Percentiles rank a stretch among this genome's conserved stretches.
These are phyloP conservation scores for Acrocephalus scirpaceus DNA, from an alignment of 2,797 vertebrate species.

Conservation along the genomic window DNA sequence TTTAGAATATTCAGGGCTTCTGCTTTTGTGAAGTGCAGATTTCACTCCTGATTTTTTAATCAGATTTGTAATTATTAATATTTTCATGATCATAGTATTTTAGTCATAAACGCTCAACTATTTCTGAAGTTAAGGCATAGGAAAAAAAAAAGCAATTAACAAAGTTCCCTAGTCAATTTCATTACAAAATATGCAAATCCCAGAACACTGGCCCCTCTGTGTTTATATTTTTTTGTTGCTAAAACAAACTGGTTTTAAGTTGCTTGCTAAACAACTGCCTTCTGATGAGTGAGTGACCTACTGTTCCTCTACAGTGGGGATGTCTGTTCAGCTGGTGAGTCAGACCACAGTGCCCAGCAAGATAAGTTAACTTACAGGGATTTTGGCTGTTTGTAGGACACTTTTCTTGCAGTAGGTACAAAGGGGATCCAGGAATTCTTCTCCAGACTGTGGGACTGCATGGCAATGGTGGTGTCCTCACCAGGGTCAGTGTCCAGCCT, in stretches of 20 bases:
- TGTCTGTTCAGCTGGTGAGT: background rate
- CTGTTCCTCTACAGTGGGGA: background rate
- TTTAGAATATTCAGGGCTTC: background rate
- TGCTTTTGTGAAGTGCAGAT: background rate
- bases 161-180: background rate
- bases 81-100: background rate
- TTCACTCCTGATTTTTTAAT: background rate
- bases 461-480: background rate
- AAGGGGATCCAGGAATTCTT: background rate
- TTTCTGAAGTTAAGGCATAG: background rate
- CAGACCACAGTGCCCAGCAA: background rate
- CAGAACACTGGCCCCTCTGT: background rate
- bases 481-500: background rate
- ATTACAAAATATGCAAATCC: background rate
- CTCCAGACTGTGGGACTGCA: background rate
- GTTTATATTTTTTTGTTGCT: background rate
- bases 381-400: background rate
- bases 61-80: background rate
- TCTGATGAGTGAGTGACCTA: background rate
- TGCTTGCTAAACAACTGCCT: background rate
- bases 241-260: background rate
- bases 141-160: background rate
- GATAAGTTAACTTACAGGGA: background rate
- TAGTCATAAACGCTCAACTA: background rate
- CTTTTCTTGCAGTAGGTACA: background rate